These are phyloP conservation scores for Germaria angustata DNA, from an alignment of 2,888 invertebrate species.

Conservation along the genomic window DNA sequence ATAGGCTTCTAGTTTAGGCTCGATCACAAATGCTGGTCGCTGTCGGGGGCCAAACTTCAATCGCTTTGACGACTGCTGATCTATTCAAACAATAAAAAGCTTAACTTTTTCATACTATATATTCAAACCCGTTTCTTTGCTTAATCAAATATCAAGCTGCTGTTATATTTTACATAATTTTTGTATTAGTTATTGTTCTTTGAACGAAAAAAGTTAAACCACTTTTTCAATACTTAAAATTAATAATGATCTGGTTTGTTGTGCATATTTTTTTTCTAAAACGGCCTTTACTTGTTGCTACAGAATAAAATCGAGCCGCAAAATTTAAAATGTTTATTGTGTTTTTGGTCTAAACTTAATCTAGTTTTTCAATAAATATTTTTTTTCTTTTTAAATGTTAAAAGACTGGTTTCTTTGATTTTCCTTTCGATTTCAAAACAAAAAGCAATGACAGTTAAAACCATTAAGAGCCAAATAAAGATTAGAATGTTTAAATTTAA, in stretches of 20 bases:
- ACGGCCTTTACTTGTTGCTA: slow-evolving; percentile 62
- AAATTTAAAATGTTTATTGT: slow-evolving; percentile 43
- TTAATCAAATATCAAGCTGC: slow-evolving; percentile 8
- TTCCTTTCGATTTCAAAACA: slow-evolving; percentile 58
- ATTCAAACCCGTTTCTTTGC: slow-evolving; percentile 34
- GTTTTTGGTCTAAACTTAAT: slow-evolving; percentile 35
- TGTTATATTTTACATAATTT: slow-evolving; percentile 52
- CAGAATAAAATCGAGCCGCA: slow-evolving; percentile 36
- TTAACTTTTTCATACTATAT: neutral
- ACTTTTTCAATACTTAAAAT: slow-evolving; percentile 38
- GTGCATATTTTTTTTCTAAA: slow-evolving; percentile 33
- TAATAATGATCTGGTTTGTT: slow-evolving; percentile 55
- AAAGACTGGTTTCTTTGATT: slow-evolving; percentile 63
- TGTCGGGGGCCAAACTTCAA: neutral
- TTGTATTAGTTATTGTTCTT: slow-evolving; percentile 50
- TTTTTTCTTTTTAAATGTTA: slow-evolving; percentile 31
- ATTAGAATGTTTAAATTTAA: slow-evolving; percentile 42
- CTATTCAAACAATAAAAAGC: slow-evolving; percentile 14
- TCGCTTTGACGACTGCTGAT: neutral
- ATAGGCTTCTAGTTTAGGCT: too few species aligned
- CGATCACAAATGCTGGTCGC: too few species aligned
- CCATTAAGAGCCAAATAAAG: slow-evolving; percentile 14
- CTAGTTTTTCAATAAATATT: slow-evolving; percentile 30
- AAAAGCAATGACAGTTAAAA: slow-evolving; percentile 30
- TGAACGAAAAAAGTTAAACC: slow-evolving; percentile 8